Conservation (phyloP, 2,113 vertebrate species). For the Pitta sordida region DNA sequence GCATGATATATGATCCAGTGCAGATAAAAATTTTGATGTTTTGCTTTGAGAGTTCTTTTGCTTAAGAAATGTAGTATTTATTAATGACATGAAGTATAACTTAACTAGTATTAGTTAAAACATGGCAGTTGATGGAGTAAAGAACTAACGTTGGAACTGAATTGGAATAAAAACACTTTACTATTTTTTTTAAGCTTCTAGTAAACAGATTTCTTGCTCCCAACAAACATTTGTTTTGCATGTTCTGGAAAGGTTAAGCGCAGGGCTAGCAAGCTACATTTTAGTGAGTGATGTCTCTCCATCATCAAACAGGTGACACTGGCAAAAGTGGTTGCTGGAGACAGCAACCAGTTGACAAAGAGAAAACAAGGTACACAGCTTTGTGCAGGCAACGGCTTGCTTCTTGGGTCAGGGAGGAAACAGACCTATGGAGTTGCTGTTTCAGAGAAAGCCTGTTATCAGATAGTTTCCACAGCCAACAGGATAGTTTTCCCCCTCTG, state of each 20-base stretch:
- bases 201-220: background rate
- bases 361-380: background rate
- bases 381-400: background rate
- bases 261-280: background rate
- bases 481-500: background rate
- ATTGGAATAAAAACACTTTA: background rate
- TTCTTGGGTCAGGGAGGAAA: background rate
- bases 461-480: background rate
- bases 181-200: background rate
- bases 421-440: accelerated
- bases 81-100: background rate
- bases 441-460: background rate
- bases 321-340: background rate
- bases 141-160: background rate
- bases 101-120: background rate
- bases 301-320: background rate
- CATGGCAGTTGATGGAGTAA: background rate
- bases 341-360: background rate
- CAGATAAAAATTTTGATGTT: background rate
- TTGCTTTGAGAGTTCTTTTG: background rate
- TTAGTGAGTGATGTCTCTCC: background rate
- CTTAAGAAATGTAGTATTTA: background rate
- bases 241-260: background rate
- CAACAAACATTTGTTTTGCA: background rate
- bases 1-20: background rate